Percentiles rank a stretch among this genome's conserved stretches.
These are phyloP conservation scores for Alloscopus bannaensis DNA, from an alignment of 2,888 invertebrate genomes.

Conservation along the genomic window DNA sequence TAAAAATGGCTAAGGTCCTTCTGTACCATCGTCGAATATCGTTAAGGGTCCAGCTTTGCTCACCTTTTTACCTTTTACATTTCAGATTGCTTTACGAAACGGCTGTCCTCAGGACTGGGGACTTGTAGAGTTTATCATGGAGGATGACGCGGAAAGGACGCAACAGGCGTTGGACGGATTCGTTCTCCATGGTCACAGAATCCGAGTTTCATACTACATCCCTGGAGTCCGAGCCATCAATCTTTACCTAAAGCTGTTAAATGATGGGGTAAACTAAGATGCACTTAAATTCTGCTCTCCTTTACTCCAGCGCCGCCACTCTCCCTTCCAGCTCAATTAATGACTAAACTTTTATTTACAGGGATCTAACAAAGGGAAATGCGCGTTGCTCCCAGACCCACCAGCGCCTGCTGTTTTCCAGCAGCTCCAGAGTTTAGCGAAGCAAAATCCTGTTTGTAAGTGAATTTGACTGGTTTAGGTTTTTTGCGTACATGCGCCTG, in stretches of 20 bases:
- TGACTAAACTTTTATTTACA: constrained; percentile 53
- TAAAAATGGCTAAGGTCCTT: too few relatives aligned
- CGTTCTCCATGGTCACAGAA: constrained; percentile 75
- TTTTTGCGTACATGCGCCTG: background rate
- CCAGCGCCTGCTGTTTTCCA: constrained; percentile 76
- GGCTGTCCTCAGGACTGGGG: constrained; percentile 78
- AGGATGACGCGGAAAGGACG: constrained; percentile 76
- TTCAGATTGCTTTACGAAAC: constrained; percentile 77
- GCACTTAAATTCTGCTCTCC: background rate
- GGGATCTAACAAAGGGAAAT: constrained; percentile 74
- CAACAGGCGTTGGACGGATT: constrained; percentile 75
- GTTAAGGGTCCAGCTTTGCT: too few relatives aligned
- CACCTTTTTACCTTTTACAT: constrained; percentile 42
- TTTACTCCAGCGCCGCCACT: background rate
- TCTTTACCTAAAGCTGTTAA: constrained; percentile 77
- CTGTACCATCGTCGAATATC: too few relatives aligned
- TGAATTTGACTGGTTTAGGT: too few relatives aligned
- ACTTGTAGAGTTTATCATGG: constrained; percentile 77
- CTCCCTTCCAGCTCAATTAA: background rate
- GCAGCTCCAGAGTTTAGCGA: constrained; percentile 77
- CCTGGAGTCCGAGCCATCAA: constrained; percentile 78
- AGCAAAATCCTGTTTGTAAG: constrained; percentile 77
- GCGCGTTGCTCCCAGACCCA: constrained; percentile 76
- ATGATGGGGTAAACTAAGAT: constrained; percentile 75
- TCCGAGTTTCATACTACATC: constrained; percentile 77